A percentile compares a stretch with the other conserved stretches of the same genome.
Conservation (phyloP, 2,797 vertebrate species). For the Pygocentrus nattereri region DNA sequence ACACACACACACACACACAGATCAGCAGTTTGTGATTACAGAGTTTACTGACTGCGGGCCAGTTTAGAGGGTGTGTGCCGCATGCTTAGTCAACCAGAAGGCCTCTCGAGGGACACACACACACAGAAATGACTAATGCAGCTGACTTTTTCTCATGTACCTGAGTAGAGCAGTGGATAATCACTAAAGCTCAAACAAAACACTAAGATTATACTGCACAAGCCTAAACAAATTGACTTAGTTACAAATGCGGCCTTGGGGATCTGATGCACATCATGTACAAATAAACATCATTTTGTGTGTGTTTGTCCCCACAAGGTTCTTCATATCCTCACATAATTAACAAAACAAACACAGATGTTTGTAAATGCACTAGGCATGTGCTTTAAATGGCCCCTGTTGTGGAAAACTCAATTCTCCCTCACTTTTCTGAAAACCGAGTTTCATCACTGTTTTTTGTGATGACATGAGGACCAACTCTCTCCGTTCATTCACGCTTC, state of each 20-base stretch:
- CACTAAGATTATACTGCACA: not conserved
- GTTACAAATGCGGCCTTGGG: not conserved
- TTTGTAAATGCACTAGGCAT: not conserved
- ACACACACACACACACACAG: constrained; percentile 8
- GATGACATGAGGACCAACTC: too few species aligned
- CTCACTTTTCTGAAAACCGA: too few species aligned
- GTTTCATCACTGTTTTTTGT: too few species aligned
- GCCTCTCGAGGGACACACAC: constrained; percentile 23
- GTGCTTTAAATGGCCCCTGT: too few species aligned
- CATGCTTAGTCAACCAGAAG: constrained; percentile 33
- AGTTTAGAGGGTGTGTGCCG: constrained; percentile 53
- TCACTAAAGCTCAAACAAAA: not conserved
- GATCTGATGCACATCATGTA: not conserved
- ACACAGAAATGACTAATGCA: constrained; percentile 1
- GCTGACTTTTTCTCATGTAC: not conserved
- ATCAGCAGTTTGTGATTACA: constrained; percentile 45
- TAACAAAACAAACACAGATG: not conserved
- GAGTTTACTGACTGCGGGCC: constrained; percentile 48
- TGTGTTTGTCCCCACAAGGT: not conserved
- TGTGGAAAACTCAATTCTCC: too few species aligned
- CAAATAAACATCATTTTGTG: not conserved
- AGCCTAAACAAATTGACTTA: not conserved
- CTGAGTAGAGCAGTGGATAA: not conserved
- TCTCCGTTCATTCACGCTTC: too few species aligned
- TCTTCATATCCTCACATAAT: not conserved